Conservation (phyloP, 2,113 vertebrate species). For the Chunga burmeisteri region DNA sequence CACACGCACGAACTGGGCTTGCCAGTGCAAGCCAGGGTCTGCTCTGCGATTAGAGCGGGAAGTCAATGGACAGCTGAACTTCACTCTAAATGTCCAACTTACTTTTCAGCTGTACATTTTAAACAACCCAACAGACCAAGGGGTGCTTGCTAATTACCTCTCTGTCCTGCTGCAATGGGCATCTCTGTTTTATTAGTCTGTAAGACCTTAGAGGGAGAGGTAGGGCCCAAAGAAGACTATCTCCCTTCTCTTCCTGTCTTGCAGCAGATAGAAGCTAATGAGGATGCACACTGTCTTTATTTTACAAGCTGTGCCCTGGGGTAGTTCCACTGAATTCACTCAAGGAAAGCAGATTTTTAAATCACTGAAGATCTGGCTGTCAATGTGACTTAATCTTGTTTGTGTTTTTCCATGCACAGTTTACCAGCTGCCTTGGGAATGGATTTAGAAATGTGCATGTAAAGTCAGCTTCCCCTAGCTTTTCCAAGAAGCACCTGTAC, state of each 20-base stretch:
- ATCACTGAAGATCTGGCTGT: neutral
- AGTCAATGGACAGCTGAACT: neutral
- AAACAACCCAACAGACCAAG: neutral
- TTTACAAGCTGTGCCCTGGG: neutral
- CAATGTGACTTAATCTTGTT: neutral
- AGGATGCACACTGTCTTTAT: neutral
- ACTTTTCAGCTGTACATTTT: neutral
- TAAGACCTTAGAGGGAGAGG: neutral
- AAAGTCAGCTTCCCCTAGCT: neutral
- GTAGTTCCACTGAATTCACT: neutral
- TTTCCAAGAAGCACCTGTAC: neutral
- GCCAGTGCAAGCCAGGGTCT: neutral
- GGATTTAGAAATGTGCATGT: neutral
- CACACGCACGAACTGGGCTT: rapidly evolving
- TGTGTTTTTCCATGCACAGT: neutral
- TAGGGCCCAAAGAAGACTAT: neutral
- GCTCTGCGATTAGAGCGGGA: neutral
- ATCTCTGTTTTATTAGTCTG: neutral
- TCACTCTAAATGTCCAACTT: neutral
- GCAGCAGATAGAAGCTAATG: neutral
- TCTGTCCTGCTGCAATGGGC: neutral
- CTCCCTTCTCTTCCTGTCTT: neutral
- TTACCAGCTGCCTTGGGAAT: neutral
- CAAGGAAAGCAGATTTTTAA: neutral
- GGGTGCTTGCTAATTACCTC: neutral